Conservation (phyloP, 2,113 vertebrate genomes). For the Brevimyrus niger region DNA sequence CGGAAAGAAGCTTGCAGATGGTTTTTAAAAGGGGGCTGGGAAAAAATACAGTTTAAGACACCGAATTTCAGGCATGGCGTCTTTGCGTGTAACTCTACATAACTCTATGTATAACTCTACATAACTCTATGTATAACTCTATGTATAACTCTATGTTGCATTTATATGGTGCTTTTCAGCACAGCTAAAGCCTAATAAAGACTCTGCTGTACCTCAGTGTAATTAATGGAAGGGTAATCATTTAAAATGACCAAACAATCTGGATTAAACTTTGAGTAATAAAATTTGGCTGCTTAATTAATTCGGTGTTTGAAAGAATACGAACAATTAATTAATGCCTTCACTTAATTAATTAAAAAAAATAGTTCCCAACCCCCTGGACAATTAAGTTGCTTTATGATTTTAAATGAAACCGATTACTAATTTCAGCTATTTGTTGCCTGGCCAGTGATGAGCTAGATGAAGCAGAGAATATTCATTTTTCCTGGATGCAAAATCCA, state of each 20-base stretch:
- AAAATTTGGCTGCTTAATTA: not conserved
- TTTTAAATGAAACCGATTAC: not conserved
- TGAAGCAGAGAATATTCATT: not conserved
- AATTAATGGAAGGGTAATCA: not conserved
- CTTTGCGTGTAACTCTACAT: not conserved
- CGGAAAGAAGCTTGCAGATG: not conserved
- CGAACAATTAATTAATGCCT: not conserved
- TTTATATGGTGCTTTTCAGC: no score
- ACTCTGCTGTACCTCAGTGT: not conserved
- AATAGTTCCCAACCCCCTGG: not conserved
- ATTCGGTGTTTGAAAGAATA: not conserved
- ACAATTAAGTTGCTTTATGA: not conserved
- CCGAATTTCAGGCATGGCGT: not conserved
- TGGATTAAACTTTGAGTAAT: not conserved
- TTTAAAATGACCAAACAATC: not conserved
- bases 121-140: not conserved
- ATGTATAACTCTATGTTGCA: no score
- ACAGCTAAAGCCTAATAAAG: not conserved
- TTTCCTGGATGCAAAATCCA: not conserved
- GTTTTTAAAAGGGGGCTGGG: not conserved
- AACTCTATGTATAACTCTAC: not conserved
- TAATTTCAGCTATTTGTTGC: not conserved
- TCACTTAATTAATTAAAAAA: not conserved
- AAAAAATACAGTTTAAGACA: not conserved
- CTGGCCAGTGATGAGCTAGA: not conserved